phyloP scores from a whole-genome alignment of 2,888 invertebrate species.

The Sarcophaga subvicina region DNA sequence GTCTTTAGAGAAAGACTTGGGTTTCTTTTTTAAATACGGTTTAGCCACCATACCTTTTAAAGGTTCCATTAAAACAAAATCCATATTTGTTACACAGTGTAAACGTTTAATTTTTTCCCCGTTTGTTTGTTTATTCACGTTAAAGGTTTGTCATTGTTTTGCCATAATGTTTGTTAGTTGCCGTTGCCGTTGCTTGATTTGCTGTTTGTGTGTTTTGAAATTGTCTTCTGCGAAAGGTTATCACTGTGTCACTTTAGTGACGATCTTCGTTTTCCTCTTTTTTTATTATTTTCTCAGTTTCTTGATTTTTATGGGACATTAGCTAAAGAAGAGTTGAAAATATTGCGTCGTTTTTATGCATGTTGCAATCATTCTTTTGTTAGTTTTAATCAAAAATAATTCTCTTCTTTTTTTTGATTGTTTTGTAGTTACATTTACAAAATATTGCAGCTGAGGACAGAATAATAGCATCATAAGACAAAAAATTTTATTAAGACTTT shows the following conservation, averaged over 20 bases:
- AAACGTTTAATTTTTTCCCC: background rate
- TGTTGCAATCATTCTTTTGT: background rate
- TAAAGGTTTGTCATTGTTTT: slow-evolving; percentile 45
- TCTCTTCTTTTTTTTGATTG: slow-evolving; percentile 5
- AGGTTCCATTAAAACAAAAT: background rate
- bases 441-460: background rate
- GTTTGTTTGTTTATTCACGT: background rate
- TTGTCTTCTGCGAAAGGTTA: slow-evolving; percentile 58
- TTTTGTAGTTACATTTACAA: background rate
- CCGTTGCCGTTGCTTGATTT: background rate
- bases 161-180: slow-evolving; percentile 1
- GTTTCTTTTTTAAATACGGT: too few species aligned
- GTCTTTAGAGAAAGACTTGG: too few species aligned
- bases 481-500: background rate
- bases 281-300: background rate
- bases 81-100: slow-evolving; percentile 2
- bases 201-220: slow-evolving; percentile 33
- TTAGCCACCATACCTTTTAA: too few species aligned
- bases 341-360: slow-evolving; percentile 32
- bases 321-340: slow-evolving; percentile 2
- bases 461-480: background rate
- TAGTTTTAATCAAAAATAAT: slow-evolving; percentile 26
- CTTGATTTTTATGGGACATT: background rate
- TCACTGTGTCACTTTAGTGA: slow-evolving; percentile 50
- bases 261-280: slow-evolving; percentile 40